These are phyloP conservation scores for Palloptera scutellata DNA, from an alignment of 2,888 invertebrate genomes.

Conservation along the genomic window DNA sequence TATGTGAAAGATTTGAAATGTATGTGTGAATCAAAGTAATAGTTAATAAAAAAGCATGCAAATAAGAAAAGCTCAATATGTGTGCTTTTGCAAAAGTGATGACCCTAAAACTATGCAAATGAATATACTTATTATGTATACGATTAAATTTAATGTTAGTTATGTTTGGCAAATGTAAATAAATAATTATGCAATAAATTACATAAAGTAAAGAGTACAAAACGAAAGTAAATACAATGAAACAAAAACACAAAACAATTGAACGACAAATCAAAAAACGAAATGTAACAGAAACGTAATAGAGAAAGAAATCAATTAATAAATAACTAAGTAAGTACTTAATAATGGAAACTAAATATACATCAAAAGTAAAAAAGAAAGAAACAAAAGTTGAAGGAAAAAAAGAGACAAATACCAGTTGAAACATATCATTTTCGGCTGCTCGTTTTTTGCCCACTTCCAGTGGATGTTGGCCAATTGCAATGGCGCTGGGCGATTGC, in stretches of 20 bases:
- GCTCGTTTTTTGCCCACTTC: conserved; percentile 96
- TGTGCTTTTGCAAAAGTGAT: too few relatives aligned
- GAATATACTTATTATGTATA: neutral
- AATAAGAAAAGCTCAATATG: too few relatives aligned
- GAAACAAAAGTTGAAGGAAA: conserved; percentile 27
- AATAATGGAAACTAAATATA: conserved; percentile 33
- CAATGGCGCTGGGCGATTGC: conserved; percentile 49
- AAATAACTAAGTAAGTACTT: conserved; percentile 18
- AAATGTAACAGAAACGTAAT: conserved; percentile 26
- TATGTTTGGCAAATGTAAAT: too few relatives aligned
- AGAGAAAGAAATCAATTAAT: conserved; percentile 11
- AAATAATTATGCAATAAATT: too few relatives aligned
- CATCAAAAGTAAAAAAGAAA: conserved; percentile 25
- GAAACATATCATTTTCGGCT: conserved; percentile 85
- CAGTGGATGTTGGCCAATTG: conserved; percentile 66
- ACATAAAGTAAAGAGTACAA: neutral
- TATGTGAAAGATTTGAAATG: too few relatives aligned
- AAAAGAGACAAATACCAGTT: conserved; percentile 79
- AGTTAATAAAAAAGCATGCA: too few relatives aligned
- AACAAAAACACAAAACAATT: conserved; percentile 29
- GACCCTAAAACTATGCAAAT: too few relatives aligned
- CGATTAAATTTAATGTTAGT: too few relatives aligned
- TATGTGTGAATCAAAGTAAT: too few relatives aligned
- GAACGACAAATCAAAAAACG: conserved; percentile 31
- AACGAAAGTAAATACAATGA: conserved; percentile 8